These are phyloP conservation scores for Galerucella pusilla DNA, from an alignment of 2,888 invertebrate genomes.

Conservation along the genomic window DNA sequence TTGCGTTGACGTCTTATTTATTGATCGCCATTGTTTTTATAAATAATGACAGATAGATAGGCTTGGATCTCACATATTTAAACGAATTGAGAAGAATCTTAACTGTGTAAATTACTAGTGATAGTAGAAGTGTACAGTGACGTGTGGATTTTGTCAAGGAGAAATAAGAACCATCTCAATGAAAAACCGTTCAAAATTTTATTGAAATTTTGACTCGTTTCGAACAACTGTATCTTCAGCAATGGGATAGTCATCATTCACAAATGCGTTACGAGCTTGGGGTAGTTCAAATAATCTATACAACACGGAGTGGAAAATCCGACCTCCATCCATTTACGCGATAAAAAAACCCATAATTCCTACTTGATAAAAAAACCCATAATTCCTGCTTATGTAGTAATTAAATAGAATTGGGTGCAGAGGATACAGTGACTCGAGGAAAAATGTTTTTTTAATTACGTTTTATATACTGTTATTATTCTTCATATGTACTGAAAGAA, in stretches of 20 bases:
- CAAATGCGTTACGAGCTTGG: neutral
- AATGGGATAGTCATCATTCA: neutral
- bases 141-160: too few relatives aligned
- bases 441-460: constrained; percentile 4
- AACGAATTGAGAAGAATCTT: too few relatives aligned
- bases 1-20: too few relatives aligned
- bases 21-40: too few relatives aligned
- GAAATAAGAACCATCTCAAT: too few relatives aligned
- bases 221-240: neutral
- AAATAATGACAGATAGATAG: too few relatives aligned
- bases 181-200: too few relatives aligned
- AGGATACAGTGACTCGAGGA: neutral
- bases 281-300: neutral
- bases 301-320: neutral
- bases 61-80: too few relatives aligned
- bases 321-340: neutral
- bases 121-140: too few relatives aligned
- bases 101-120: too few relatives aligned
- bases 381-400: neutral
- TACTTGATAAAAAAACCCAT: neutral
- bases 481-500: neutral
- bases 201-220: too few relatives aligned
- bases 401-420: neutral
- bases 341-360: neutral
- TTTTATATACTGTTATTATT: constrained; percentile 4